Evolutionary conservation across 30 jellyfish, hydroid and myxozoan species (phyloP).

Genomic region (Mastigias papua): DNA sequence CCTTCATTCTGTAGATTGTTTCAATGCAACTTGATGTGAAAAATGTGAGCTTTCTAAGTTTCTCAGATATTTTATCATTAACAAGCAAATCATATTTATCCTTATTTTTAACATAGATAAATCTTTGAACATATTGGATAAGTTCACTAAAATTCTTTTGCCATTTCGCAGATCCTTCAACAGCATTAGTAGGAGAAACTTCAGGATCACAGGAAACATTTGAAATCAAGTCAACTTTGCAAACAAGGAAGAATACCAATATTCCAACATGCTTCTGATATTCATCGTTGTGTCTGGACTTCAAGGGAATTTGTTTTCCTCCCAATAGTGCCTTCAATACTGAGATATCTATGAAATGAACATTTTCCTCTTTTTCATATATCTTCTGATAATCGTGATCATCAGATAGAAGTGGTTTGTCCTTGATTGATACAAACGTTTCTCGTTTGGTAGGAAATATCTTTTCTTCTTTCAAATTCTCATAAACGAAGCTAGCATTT

Average conservation of each 20-base stretch:
- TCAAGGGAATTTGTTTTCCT: no score
- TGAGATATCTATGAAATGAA: slow-evolving; percentile 37
- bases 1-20: slow-evolving; percentile 58
- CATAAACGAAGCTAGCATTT: slow-evolving; percentile 11
- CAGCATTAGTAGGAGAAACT: slow-evolving; percentile 42
- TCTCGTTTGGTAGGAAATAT: slow-evolving; percentile 70
- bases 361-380: slow-evolving; percentile 30
- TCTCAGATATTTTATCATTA: slow-evolving; percentile 14
- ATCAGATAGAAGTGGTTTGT: slow-evolving; percentile 63
- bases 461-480: slow-evolving; percentile 46
- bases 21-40: slow-evolving; percentile 54
- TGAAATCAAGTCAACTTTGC: slow-evolving; percentile 34
- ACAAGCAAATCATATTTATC: slow-evolving; percentile 36
- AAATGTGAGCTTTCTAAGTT: slow-evolving; percentile 25
- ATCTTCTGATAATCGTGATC: slow-evolving; percentile 22
- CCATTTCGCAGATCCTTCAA: slow-evolving; percentile 78
- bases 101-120: slow-evolving; percentile 3
- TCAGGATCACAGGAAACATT: slow-evolving; percentile 57
- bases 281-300: no score
- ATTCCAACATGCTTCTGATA: no score
- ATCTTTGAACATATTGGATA: slow-evolving; percentile 71
- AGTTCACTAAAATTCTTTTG: slow-evolving; percentile 33
- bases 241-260: slow-evolving; percentile 51
- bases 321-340: not conserved
- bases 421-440: slow-evolving; percentile 45